Percentiles rank a stretch among this genome's conserved stretches.
Conservation (phyloP, 2,113 vertebrate species). For the Platysternon megacephalum region DNA sequence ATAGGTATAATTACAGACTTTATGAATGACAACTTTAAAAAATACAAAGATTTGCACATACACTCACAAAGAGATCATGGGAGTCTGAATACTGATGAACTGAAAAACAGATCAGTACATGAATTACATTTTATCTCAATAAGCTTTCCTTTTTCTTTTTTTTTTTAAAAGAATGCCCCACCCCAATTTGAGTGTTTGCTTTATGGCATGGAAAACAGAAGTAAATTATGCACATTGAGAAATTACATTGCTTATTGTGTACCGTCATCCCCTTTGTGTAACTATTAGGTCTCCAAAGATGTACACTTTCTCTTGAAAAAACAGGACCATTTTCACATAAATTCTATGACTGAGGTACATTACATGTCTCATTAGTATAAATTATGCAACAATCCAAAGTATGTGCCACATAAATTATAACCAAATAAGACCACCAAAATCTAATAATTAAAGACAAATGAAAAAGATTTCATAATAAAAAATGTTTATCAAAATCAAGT, state of each 20-base stretch:
- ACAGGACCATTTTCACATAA: not conserved
- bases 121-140: not conserved
- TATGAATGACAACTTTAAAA: no score
- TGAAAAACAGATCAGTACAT: slow-evolving; percentile 13
- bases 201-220: not conserved
- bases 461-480: not conserved
- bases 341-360: not conserved
- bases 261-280: not conserved
- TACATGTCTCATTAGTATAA: not conserved
- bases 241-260: not conserved
- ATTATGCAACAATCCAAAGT: not conserved
- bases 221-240: not conserved
- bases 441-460: not conserved
- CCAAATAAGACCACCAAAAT: not conserved
- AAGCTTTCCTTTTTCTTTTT: not conserved
- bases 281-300: not conserved
- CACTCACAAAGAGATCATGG: slow-evolving; percentile 32
- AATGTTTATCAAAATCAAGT: slow-evolving; percentile 10
- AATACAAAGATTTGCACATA: not conserved
- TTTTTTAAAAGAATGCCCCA: not conserved
- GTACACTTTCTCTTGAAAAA: not conserved
- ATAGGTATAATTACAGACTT: not conserved
- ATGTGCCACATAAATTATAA: not conserved
- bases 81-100: slow-evolving; percentile 30
- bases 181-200: not conserved